A percentile compares a stretch with the other conserved stretches of the same genome.
phyloP scores from a whole-genome alignment of 2,888 invertebrate genomes.

The Cyclophora albipunctata region DNA sequence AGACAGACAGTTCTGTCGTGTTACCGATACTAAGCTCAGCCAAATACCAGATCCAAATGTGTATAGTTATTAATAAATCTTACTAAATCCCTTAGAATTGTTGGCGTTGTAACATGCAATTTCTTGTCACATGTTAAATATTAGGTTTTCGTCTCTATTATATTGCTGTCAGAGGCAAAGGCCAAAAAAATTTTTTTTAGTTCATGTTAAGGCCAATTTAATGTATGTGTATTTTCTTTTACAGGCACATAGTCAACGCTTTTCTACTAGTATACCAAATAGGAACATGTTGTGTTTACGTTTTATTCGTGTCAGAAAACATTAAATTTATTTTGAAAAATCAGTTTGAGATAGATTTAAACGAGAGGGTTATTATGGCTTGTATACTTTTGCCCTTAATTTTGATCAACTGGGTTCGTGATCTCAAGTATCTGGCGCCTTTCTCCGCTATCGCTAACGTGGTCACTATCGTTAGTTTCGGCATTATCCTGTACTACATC shows the following conservation, averaged over 20 bases:
- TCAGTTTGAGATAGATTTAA: slow-evolving; percentile 65
- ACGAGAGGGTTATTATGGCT: slow-evolving; percentile 80
- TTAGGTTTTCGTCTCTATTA: no score
- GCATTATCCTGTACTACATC: slow-evolving; percentile 89
- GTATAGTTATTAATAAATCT: no score
- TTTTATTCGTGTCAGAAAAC: slow-evolving; percentile 93
- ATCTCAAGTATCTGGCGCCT: slow-evolving; percentile 90
- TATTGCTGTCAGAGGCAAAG: no score
- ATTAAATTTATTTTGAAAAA: slow-evolving; percentile 79
- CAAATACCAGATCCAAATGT: no score
- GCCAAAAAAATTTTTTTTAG: no score
- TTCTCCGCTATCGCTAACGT: slow-evolving; percentile 92
- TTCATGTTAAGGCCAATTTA: no score
- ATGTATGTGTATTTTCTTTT: slow-evolving; percentile 13
- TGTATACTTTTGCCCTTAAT: slow-evolving; percentile 84
- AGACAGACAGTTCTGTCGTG: no score
- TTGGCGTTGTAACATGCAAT: no score
- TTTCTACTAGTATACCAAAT: slow-evolving; percentile 92
- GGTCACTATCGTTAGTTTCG: slow-evolving; percentile 88
- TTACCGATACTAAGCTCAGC: no score
- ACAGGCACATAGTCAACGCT: slow-evolving; percentile 81
- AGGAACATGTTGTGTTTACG: slow-evolving; percentile 97
- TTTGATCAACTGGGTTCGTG: slow-evolving; percentile 87
- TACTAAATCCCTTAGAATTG: no score
- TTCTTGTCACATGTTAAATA: slow-evolving; percentile 1